Evolutionary conservation across 2,113 vertebrate species (phyloP), one percentile per base, ranked within the genome.

Genomic region (Apeltes quadracus): DNA sequence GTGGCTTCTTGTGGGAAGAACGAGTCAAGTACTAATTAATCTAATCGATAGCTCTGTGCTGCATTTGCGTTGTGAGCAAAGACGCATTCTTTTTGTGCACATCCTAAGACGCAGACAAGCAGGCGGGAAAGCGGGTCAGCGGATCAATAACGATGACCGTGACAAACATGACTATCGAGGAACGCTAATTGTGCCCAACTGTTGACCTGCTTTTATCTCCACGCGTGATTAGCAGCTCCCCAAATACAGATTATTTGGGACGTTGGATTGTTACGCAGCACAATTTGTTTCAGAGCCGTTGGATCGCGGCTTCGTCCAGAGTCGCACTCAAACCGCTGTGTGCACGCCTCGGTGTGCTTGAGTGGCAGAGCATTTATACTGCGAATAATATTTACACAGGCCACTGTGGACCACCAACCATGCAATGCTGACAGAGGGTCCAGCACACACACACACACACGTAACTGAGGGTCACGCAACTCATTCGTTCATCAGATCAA

Each of bases 301-400:
- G 56, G 32, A 36, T 57, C 2, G 2, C 7, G 32, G 44, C 9
- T 34, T 55, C 53, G 20, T 58, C 29, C 53, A 46, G n/a, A 50
- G 29, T 61, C 38, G 23, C 1, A 61, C 20, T 59, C 43, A 8
- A 34, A 25, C 44, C 29, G 27, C 1, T 38, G 67, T 76, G 71
- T 78, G 32, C 48, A 46, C 65, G 72, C 62, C 51, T 79, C 71
- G 69, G 73, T 71, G 67, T 23, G 70, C 25, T 36, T 56, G 68
- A 85, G 66, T 73, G 74, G 81, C 63, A 66, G 69, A 72, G 50
- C 68, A 75, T 83, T 88, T 82, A 85, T 18, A 27, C 76, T 75
- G 59, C 1, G 12, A 66, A 83, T 85, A 89, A 90, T 90, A 89
- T 91, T 91, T 92, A 91, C 81, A 79, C 51, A 88, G 69, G 32